phyloP scores from a whole-genome alignment of 2,888 invertebrate species.

The Zelleria hepariella region DNA sequence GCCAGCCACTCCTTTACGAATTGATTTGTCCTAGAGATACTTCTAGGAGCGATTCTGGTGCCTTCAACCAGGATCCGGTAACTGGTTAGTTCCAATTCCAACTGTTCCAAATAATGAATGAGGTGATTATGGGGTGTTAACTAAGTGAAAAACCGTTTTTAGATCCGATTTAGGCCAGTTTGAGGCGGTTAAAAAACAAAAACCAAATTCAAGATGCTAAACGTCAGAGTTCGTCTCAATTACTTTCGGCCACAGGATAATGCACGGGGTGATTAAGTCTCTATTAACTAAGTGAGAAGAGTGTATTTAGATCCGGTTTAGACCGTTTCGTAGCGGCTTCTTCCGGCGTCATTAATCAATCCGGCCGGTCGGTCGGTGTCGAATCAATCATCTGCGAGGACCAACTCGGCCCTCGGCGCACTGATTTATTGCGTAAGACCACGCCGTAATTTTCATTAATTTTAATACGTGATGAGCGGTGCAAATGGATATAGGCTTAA shows the following conservation, averaged over 20 bases:
- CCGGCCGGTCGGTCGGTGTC: slow-evolving; percentile 13
- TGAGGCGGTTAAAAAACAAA: no score
- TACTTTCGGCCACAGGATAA: neutral
- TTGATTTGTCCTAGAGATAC: no score
- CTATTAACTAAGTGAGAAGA: neutral
- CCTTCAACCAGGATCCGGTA: no score
- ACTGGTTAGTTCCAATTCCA: no score
- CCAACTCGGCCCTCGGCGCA: neutral
- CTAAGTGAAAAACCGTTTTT: no score
- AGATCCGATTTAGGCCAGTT: no score
- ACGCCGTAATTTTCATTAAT: neutral
- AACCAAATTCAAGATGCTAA: neutral
- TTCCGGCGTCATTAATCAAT: slow-evolving; percentile 31
- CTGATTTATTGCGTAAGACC: neutral
- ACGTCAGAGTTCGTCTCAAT: neutral
- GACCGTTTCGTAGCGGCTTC: neutral
- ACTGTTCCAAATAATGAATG: no score
- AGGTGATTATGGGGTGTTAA: no score
- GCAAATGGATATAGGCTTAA: no score
- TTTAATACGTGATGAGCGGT: no score
- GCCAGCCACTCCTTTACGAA: no score
- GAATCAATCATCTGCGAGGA: slow-evolving; percentile 24
- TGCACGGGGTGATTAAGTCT: neutral
- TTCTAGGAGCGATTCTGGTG: no score
- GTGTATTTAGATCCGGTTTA: neutral